A percentile compares a stretch with the other conserved stretches of the same genome.
Conservation (phyloP, 2,888 invertebrate species). For the Cepaea hortensis region DNA sequence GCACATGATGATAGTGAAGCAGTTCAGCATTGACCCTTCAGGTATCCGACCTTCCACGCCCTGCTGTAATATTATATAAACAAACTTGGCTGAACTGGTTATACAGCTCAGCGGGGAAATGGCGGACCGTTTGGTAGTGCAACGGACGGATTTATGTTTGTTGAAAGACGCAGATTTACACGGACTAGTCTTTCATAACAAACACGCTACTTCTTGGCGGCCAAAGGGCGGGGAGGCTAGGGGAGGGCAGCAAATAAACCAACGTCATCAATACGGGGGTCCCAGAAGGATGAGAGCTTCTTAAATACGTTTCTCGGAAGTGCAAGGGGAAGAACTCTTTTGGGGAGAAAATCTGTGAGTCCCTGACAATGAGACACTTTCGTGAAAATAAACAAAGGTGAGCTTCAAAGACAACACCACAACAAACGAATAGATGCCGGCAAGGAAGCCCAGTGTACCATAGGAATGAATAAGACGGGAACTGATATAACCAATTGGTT, state of each 20-base stretch:
- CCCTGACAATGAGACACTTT: conserved; percentile 30
- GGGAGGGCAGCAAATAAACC: conserved; percentile 29
- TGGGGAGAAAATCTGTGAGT: neutral
- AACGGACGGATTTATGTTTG: conserved; percentile 11
- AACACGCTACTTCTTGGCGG: conserved; percentile 13
- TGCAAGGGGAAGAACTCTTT: neutral
- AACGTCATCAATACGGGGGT: conserved; percentile 1
- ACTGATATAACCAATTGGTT: neutral
- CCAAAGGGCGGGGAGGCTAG: too few species aligned
- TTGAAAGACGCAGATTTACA: neutral
- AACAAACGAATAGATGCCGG: conserved; percentile 30
- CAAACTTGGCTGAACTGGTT: too few species aligned
- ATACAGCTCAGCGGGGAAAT: neutral
- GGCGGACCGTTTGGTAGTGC: neutral
- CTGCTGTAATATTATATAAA: too few species aligned
- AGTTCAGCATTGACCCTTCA: too few species aligned
- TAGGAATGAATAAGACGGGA: neutral
- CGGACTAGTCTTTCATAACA: neutral
- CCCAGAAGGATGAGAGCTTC: neutral
- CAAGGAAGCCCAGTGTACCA: neutral
- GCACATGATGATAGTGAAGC: too few species aligned
- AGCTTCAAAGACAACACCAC: conserved; percentile 45
- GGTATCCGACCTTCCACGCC: too few species aligned
- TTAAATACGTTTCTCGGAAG: conserved; percentile 41
- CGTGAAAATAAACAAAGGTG: conserved; percentile 35